Conservation (phyloP, 2,113 vertebrate genomes). For the Craseonycteris thonglongyai region DNA sequence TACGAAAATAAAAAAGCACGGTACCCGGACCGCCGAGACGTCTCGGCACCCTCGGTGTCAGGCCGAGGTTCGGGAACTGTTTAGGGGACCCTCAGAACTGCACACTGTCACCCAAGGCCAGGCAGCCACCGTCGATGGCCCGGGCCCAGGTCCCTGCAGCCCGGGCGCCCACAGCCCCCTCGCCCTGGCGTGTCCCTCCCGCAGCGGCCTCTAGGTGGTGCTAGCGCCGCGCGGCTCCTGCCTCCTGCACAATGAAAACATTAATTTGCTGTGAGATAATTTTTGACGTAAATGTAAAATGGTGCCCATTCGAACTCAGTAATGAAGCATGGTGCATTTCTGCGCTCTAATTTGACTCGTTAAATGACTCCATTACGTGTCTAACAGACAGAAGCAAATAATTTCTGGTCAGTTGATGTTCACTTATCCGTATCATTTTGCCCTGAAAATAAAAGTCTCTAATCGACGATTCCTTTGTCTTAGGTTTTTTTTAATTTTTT, state of each 20-base stretch:
- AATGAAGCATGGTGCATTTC: slow-evolving; percentile 99
- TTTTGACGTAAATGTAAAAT: slow-evolving; percentile 99
- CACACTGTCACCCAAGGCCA: fast-evolving
- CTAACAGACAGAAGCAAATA: slow-evolving; percentile 99
- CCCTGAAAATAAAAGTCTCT: slow-evolving; percentile 91
- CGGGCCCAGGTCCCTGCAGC: too few species aligned
- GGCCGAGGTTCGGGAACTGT: not conserved
- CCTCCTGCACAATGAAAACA: slow-evolving; percentile 95
- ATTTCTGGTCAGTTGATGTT: slow-evolving; percentile 99
- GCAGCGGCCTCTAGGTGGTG: slow-evolving; percentile 90
- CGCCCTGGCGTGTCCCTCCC: too few species aligned
- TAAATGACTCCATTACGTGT: slow-evolving; percentile 99
- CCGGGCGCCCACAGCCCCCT: too few species aligned
- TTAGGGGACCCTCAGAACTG: not conserved
- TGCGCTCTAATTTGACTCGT: slow-evolving; percentile 99
- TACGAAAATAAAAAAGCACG: too few species aligned
- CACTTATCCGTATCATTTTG: slow-evolving; percentile 97
- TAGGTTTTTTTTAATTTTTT: slow-evolving; percentile 36
- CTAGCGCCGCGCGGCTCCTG: slow-evolving; percentile 84
- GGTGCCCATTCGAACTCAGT: slow-evolving; percentile 98
- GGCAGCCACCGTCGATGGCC: not conserved
- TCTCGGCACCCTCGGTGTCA: fast-evolving
- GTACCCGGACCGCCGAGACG: too few species aligned
- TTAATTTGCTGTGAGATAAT: slow-evolving; percentile 99
- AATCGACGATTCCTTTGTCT: slow-evolving; percentile 87